Evolutionary conservation across 2,888 invertebrate species (phyloP).

Genomic region (Acanthacorydalis orientalis): DNA sequence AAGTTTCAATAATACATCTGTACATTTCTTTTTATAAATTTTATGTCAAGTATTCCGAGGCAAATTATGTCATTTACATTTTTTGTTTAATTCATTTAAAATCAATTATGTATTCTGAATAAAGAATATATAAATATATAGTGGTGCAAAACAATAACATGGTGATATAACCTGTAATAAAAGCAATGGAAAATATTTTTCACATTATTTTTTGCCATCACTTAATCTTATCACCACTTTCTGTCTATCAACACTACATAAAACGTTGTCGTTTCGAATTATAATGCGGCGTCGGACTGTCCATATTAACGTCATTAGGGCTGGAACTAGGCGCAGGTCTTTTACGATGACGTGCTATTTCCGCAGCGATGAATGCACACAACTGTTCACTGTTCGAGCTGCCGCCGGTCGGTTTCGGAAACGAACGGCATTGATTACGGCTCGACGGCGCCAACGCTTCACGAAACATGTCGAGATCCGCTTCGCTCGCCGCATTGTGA

Average conservation of each 20-base stretch:
- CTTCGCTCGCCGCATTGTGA: background rate
- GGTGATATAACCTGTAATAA: no score
- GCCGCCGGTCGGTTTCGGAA: background rate
- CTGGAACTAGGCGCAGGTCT: constrained; percentile 2
- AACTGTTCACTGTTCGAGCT: constrained; percentile 1
- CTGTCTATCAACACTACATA: constrained; percentile 3
- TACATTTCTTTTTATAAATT: no score
- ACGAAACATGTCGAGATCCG: constrained; percentile 5
- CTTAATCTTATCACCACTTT: no score
- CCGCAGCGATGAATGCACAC: constrained; percentile 5
- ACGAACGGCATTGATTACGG: background rate
- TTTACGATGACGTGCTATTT: constrained; percentile 5
- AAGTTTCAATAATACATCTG: no score
- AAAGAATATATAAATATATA: no score
- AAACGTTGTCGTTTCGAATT: constrained; percentile 6
- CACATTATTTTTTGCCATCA: no score
- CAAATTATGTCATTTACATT: no score
- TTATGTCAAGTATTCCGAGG: no score
- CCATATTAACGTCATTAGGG: constrained; percentile 5
- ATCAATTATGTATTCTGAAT: no score
- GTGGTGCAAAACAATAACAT: no score
- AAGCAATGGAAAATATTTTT: no score
- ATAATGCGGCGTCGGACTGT: constrained; percentile 5
- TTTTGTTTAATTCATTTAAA: no score
- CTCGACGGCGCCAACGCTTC: constrained; percentile 3